Evolutionary conservation across 2,888 invertebrate genomes (phyloP), one percentile per base, ranked within the genome.

Genomic region (Caenorhabditis macrosperma): DNA sequence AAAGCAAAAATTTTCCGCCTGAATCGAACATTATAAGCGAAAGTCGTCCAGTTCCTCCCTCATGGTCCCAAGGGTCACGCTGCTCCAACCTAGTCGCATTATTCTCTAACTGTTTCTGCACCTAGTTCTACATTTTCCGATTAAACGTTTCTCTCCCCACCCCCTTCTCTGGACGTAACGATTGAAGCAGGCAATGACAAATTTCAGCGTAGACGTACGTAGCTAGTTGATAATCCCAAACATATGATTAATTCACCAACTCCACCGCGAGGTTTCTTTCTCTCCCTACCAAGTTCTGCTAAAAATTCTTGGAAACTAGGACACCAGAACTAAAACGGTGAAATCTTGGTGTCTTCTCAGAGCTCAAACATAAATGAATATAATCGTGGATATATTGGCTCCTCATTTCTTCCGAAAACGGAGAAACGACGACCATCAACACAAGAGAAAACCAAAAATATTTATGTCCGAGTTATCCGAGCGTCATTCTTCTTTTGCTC

Each of bases 181-280:
- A 20, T 54, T 28, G 24, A 35, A 60, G 60, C 17, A 9, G 46
- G 48, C 28, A 15, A 66, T 67, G 66, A 67, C 55, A 67, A 67
- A 66, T 38, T 38, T 12, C 9, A 5, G 15, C 15, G 44, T 44
- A 20, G 44, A 17, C 44, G 10, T 44, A 38, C 9, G 33, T 66
- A 41, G 44, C 33, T 68, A 60, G 35, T 50, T 59, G 59, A 69
- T 69, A 69, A 69, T 69, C 69, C 60, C 60, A 69, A 69, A 60
- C 69, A 69, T 69, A 60, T 69, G 41, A 60, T 69, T 69, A 60
- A 69, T 69, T 69, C 69, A 69, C 52, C 44, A 67, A 22, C 66
- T 30, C n/a, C n/a, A 44, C 44, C 44, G 44, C 44, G n/a, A 44
- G 44, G 44, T 46, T 38, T 67, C 48, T 26, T 24, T 20, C 41